Base-by-base conservation (phyloP, 2,113 vertebrate species). In the Todiramphus chloris region DNA sequence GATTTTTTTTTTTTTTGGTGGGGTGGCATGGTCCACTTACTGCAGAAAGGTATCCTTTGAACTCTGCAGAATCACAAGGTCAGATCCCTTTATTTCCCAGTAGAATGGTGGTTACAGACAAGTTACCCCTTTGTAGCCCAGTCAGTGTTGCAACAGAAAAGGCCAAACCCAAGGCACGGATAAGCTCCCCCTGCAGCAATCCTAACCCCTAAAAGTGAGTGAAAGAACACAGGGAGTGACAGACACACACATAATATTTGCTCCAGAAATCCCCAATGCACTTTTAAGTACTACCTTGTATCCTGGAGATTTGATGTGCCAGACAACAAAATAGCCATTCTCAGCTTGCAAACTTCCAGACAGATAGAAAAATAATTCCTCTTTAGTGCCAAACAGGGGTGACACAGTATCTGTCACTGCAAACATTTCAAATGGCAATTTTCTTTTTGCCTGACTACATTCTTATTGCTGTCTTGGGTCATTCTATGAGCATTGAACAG, bases 331-430 rank as follows among this genome's bases (percentile, higher is more conserved):
- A 91, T 83, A 96, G 55, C 37, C 46, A 15, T 46, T 59, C 28
- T 94, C 82, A 87, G 62, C 81, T 89, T 80, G 77, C 48, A 96
- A 79, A 85, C 74, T 81, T 90, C 82, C 87, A 87, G 92, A 81
- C 16, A 93, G 80, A 89, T 5, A 7, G 35, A 85, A 85, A 72
- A 95, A 85, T 85, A 83, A 90, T 85, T 95, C 23, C n/a, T 94
- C 55, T 68, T 92, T 60, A 48, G 73, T 1, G 2, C 25, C 59
- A 74, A 56, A 73, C 37, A 62, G 1, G 3, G 28, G 9, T 77
- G 67, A 83, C 59, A 59, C 39, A 31, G 28, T 56, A 92, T 63
- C 70, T 88, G 37, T 79, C 0, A 0, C 83, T 87, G 64, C 76
- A 85, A 73, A 88, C 41, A 79, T 79, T 94, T 92, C 53, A 84